A percentile compares a stretch with the other conserved stretches of the same genome.
These are phyloP conservation scores for Lates calcarifer DNA, from an alignment of 2,113 vertebrate species.

Conservation along the genomic window DNA sequence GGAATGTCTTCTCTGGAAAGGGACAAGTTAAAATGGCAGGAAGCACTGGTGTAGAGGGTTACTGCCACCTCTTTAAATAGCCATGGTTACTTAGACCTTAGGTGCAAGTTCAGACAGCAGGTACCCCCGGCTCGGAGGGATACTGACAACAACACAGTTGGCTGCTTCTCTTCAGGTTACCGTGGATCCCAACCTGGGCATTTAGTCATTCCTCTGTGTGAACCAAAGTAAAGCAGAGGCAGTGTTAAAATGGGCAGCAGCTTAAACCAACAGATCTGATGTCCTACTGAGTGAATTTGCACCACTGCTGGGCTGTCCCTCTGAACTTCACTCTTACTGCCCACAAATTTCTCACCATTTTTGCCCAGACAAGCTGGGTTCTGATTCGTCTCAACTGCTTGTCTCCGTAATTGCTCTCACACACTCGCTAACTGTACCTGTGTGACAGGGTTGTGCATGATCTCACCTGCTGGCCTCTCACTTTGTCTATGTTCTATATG, in stretches of 20 bases:
- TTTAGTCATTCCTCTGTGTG: slow-evolving; percentile 42
- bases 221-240: slow-evolving; percentile 30
- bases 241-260: slow-evolving; percentile 38
- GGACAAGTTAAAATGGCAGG: background rate
- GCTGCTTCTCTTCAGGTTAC: background rate
- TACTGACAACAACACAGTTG: slow-evolving; percentile 3
- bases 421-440: slow-evolving; percentile 8
- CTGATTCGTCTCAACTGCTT: slow-evolving; percentile 4
- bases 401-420: slow-evolving; percentile 14
- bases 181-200: slow-evolving; percentile 3
- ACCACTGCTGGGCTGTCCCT: slow-evolving; percentile 34
- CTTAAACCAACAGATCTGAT: slow-evolving; percentile 41
- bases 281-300: slow-evolving; percentile 45
- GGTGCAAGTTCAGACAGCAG: slow-evolving; percentile 9
- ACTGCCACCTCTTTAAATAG: slow-evolving; percentile 22
- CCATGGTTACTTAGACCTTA: background rate
- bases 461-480: slow-evolving; percentile 23
- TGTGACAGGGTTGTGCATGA: background rate
- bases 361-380: slow-evolving; percentile 12
- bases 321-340: slow-evolving; percentile 22
- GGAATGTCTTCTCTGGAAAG: background rate
- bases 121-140: background rate
- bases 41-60: background rate
- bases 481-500: background rate
- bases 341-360: slow-evolving; percentile 20